Evolutionary conservation across 2,888 invertebrate species (phyloP).

Genomic region (Lagria hirta): DNA sequence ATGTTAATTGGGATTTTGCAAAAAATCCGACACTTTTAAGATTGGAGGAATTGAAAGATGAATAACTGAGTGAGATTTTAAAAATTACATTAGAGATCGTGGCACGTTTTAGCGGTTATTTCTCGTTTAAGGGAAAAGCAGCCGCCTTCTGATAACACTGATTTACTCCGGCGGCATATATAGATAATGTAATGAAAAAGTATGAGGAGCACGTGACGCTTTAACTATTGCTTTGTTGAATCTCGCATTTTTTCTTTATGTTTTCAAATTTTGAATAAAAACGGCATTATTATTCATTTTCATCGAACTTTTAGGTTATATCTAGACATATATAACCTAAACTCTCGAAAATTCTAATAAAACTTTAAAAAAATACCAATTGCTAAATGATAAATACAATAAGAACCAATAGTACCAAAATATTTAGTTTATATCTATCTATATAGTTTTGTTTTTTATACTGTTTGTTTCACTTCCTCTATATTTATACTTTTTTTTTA

Average conservation of each 20-base stretch:
- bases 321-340: no score
- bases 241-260: conserved; percentile 15
- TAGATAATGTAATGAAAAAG: conserved; percentile 56
- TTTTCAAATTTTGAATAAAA: conserved; percentile 21
- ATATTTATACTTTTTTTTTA: no score
- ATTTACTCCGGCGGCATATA: conserved; percentile 53
- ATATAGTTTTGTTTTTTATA: no score
- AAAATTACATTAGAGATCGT: conserved; percentile 51
- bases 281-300: conserved; percentile 24
- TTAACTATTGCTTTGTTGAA: conserved; percentile 34
- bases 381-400: no score
- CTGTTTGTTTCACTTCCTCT: no score
- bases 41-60: conserved; percentile 21
- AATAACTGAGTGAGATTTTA: conserved; percentile 19
- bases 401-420: no score
- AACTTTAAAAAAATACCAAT: no score
- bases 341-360: no score
- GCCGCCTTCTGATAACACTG: conserved; percentile 50
- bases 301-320: conserved; percentile 21
- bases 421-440: no score
- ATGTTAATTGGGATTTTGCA: conserved; percentile 3
- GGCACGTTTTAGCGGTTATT: conserved; percentile 55
- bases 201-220: conserved; percentile 49
- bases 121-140: conserved; percentile 49
- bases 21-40: conserved; percentile 9